Evolutionary conservation across 2,888 invertebrate species (phyloP).

Genomic region (Sphecodes monilicornis): DNA sequence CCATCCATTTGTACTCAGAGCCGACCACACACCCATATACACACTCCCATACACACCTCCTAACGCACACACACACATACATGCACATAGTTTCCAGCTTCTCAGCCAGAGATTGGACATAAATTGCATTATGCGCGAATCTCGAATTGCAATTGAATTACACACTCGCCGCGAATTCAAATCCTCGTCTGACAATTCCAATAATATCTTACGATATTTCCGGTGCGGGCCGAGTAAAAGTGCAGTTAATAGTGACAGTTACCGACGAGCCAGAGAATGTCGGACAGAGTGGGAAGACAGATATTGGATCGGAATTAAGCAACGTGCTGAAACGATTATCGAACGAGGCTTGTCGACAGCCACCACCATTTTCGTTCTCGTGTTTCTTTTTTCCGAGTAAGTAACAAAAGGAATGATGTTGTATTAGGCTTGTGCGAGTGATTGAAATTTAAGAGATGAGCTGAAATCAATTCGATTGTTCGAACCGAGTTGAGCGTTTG

Average conservation of each 20-base stretch:
- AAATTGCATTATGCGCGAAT: slow-evolving; percentile 24
- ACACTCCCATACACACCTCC: background rate
- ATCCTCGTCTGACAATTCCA: background rate
- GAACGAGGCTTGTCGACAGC: background rate
- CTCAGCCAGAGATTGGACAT: slow-evolving; percentile 8
- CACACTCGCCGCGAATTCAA: slow-evolving; percentile 4
- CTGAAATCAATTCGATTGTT: no score
- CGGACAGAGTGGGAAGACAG: background rate
- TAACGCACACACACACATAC: background rate
- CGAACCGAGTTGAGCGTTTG: no score
- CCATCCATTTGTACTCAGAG: slow-evolving; percentile 32
- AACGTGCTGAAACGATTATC: background rate
- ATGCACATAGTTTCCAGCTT: slow-evolving; percentile 23
- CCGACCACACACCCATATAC: background rate
- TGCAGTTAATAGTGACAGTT: background rate
- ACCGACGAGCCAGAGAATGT: background rate
- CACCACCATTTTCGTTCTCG: background rate
- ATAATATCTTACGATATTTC: slow-evolving; percentile 18
- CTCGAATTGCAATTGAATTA: slow-evolving; percentile 7
- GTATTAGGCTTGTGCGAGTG: no score
- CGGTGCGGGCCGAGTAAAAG: background rate
- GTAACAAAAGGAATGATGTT: no score
- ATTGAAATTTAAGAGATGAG: no score
- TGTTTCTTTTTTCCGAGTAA: slow-evolving; percentile 18
- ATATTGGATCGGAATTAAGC: slow-evolving; percentile 27